Base-by-base conservation (phyloP, 2,888 invertebrate genomes). In the Pegoplata infirma region DNA sequence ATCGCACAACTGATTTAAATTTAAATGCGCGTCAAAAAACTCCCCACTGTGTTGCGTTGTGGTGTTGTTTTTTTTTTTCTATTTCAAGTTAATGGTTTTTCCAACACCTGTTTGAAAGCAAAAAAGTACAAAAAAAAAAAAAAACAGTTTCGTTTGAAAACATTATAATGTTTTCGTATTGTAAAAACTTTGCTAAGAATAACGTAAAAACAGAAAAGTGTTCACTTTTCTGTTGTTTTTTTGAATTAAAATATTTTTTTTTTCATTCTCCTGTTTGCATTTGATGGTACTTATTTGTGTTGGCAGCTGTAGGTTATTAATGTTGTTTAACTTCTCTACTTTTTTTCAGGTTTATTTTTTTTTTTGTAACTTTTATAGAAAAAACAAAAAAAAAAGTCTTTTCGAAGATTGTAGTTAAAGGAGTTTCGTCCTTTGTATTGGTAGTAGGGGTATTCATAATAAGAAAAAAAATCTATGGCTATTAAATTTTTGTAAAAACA, bases 221-320 rank as follows among this genome's bases (percentile, higher is more conserved):
- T 40, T 59, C 49, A 19, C 21, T 68, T 53, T 64, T 59, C 44
- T 40, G 25, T 56, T 36, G 25, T 40, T n/a, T n/a, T 40, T 40
- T n/a, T n/a, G 36, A 32, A 32, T 40, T n/a, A n/a, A 40, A n/a
- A 40, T 40, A n/a, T 40, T 12, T 40, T 40, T 40, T 36, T 40
- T 40, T 40, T n/a, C n/a, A 4, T 40, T 40, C 4, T 5, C 5
- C n/a, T 19, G 25, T 64, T 64, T 56, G 49, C 21, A 16, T 23
- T 73, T 64, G 36, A 49, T 6, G 47, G 12, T 56, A n/a, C n/a
- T n/a, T n/a, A 36, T 55, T 63, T 64, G 17, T 25, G 49, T 25
- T 73, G 58, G 44, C 58, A 49, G 73, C 66, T 73, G 58, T 23
- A 58, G 66, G 66, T 73, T 73, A 64, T 73, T 73, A 58, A 66